Percentiles rank a stretch among this genome's conserved stretches.
Evolutionary conservation across 2,113 vertebrate genomes (phyloP).

Genomic region (Gobio gobio): DNA sequence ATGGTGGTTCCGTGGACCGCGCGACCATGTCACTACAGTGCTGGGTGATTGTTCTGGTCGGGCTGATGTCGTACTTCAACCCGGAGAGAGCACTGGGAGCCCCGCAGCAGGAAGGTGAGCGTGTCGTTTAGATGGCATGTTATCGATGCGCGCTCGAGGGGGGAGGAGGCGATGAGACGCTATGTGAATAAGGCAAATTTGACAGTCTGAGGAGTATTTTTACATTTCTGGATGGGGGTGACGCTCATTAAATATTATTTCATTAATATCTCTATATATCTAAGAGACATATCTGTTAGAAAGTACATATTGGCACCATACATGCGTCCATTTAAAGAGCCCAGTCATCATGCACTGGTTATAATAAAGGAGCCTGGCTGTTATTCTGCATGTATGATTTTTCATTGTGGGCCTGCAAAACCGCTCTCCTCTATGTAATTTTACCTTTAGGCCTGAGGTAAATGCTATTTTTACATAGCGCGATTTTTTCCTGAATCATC

Average conservation of each 20-base stretch:
- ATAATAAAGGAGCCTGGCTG: not conserved
- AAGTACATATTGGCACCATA: not conserved
- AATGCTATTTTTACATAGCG: not conserved
- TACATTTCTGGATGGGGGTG: not conserved
- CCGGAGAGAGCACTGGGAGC: conserved; percentile 86
- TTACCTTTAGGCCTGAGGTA: conserved; percentile 39
- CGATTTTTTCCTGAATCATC: not conserved
- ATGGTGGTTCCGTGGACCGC: conserved; percentile 74
- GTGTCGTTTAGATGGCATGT: conserved; percentile 53
- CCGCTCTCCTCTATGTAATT: conserved; percentile 39
- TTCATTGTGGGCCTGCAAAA: conserved; percentile 31
- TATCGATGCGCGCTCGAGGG: conserved; percentile 58
- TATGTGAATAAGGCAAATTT: conserved; percentile 49
- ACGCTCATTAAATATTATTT: not conserved
- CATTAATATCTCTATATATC: not conserved
- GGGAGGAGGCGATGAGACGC: conserved; percentile 53
- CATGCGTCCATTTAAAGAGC: not conserved
- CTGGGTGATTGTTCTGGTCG: conserved; percentile 81
- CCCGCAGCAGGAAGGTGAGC: conserved; percentile 90
- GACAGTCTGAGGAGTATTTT: not conserved
- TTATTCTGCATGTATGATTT: conserved; percentile 23
- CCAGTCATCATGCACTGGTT: not conserved
- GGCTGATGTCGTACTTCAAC: conserved; percentile 83
- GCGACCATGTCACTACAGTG: conserved; percentile 67
- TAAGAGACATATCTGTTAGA: not conserved